Percentiles rank a stretch among this genome's conserved stretches.
phyloP scores from a whole-genome alignment of 2,113 vertebrate genomes.

The Leuciscus idus region DNA sequence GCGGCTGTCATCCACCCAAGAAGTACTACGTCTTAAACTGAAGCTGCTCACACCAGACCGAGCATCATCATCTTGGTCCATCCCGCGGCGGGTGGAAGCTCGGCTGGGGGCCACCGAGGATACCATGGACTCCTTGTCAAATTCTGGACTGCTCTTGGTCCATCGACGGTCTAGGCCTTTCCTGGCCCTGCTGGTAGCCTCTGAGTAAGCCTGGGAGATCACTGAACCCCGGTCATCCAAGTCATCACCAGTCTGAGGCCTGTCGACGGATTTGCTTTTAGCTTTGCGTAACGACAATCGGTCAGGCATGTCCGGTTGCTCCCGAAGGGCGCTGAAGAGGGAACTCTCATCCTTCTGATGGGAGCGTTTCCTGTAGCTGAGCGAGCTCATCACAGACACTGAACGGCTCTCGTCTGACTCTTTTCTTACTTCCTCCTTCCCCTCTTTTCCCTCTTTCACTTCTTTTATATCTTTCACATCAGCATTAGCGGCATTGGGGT shows the following conservation, averaged over 20 bases:
- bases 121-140: conserved; percentile 80
- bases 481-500: conserved; percentile 69
- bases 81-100: conserved; percentile 77
- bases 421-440: conserved; percentile 66
- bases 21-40: conserved; percentile 80
- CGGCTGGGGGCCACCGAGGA: conserved; percentile 82
- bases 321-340: conserved; percentile 85
- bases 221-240: conserved; percentile 76
- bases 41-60: conserved; percentile 83
- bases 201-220: conserved; percentile 83
- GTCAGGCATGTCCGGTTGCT: conserved; percentile 81
- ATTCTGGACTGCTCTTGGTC: conserved; percentile 80
- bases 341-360: conserved; percentile 88
- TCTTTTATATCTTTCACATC: conserved; percentile 74
- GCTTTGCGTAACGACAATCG: conserved; percentile 78
- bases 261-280: conserved; percentile 69
- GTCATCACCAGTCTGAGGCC: conserved; percentile 66
- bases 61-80: conserved; percentile 80
- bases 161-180: conserved; percentile 86
- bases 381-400: conserved; percentile 87
- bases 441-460: conserved; percentile 70
- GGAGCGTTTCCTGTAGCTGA: conserved; percentile 93
- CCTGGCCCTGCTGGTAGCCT: conserved; percentile 77
- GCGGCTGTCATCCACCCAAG: conserved; percentile 79
- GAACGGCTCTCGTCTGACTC: conserved; percentile 82